These are phyloP conservation scores for Chitala chitala DNA, from an alignment of 2,113 vertebrate genomes.

Conservation along the genomic window DNA sequence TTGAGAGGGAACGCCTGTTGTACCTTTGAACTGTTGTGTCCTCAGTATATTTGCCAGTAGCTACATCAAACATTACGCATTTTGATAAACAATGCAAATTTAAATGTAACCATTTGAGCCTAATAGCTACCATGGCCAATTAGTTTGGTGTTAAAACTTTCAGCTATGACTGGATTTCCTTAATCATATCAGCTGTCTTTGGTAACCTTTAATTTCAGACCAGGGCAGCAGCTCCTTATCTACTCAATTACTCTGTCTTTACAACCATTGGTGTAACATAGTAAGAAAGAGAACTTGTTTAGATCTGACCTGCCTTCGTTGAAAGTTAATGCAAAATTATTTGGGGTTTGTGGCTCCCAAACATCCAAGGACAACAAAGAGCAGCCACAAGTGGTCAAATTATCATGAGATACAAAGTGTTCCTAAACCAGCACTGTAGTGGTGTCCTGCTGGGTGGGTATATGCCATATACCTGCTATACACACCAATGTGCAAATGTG, in stretches of 20 bases:
- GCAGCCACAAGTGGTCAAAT: not conserved
- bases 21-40: constrained; percentile 21
- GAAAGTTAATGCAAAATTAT: no score
- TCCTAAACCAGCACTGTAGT: no score
- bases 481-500: no score
- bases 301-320: not conserved
- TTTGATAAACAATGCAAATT: not conserved
- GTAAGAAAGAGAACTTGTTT: not conserved
- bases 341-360: not conserved
- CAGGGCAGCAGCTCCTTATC: no score
- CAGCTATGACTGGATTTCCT: no score
- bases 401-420: no score
- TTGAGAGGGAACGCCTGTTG: constrained; percentile 38
- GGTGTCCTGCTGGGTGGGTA: no score
- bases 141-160: no score
- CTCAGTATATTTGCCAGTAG: not conserved
- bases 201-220: no score
- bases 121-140: not conserved
- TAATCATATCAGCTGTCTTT: no score
- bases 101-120: not conserved
- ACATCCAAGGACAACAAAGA: not conserved
- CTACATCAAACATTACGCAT: constrained; percentile 1
- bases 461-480: no score
- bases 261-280: not conserved
- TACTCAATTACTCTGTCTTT: no score